Evolutionary conservation across 2,113 vertebrate species (phyloP).

Genomic region (Chunga burmeisteri): DNA sequence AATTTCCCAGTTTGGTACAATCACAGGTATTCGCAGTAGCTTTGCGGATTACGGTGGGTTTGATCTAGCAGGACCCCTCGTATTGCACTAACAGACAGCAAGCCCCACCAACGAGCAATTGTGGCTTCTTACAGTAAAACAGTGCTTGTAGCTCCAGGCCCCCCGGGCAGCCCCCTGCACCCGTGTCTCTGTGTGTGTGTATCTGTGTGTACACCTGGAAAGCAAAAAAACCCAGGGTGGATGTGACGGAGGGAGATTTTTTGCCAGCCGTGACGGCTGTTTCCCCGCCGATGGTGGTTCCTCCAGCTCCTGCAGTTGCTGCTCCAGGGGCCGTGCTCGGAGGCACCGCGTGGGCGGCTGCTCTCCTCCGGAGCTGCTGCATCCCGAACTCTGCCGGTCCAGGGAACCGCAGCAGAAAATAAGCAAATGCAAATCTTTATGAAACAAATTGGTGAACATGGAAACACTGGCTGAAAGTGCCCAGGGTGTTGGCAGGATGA

Average conservation of each 20-base stretch:
- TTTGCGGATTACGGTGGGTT: conserved; percentile 59
- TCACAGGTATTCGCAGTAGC: conserved; percentile 51
- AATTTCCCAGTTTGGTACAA: conserved; percentile 55
- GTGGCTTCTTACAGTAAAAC: rapidly evolving
- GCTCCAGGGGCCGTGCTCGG: background rate
- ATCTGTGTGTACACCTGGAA: background rate
- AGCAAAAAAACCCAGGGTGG: background rate
- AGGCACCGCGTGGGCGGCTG: rapidly evolving
- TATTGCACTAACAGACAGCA: conserved; percentile 82
- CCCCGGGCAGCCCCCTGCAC: rapidly evolving
- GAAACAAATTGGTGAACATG: background rate
- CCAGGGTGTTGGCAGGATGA: background rate
- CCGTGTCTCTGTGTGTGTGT: rapidly evolving
- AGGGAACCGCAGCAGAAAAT: background rate
- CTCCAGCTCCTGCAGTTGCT: background rate
- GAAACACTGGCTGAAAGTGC: rapidly evolving
- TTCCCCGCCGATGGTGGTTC: rapidly evolving
- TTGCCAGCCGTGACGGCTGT: rapidly evolving
- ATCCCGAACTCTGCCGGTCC: rapidly evolving
- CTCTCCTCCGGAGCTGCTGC: background rate
- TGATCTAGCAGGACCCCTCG: conserved; percentile 79
- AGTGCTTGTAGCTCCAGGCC: rapidly evolving
- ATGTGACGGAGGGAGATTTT: rapidly evolving
- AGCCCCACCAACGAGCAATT: background rate
- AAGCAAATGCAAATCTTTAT: background rate